Base-by-base conservation (phyloP, 2,797 vertebrate genomes). In the Diplodus sargus region DNA sequence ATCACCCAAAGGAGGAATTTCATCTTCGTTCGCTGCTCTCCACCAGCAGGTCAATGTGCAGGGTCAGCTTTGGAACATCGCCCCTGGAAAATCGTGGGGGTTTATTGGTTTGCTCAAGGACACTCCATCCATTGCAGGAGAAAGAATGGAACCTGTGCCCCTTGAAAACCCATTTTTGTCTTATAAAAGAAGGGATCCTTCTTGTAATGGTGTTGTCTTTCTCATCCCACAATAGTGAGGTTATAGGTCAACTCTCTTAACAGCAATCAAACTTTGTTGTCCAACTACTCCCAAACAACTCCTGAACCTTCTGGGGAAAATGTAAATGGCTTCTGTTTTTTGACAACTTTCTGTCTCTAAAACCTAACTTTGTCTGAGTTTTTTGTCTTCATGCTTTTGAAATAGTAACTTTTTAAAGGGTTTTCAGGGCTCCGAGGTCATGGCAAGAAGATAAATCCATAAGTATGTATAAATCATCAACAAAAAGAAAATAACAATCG, bases 1-100 rank as follows among this genome's bases (percentile, higher is more conserved):
- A 90, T 91, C 89, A 84, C 77, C 82, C 77, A 74, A 82, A 86
- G 82, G 84, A 89, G 70, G 76, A 87, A 81, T 78, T 63, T 66
- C 54, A 28, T 75, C 65, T 68, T 68, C 9, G 30, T 57, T 77
- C 15, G 66, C 76, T 1, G 9, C 81, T 75, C 69, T 65, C 73
- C 73, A 62, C 52, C 13, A 23, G 73, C 70, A 87, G 86, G 83
- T 88, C 79, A 82, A 72, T 6, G 52, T 28, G 14, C 63, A n/a
- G 67, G 87, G 88, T 91, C 89, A 85, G 60, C 70, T 65, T 82
- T 47, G 64, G 76, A 89, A 81, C 76, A 63, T 53, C 10, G 70
- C 85, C 85, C 82, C 61, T 78, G 84, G 85, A 77, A 84, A 86
- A 68, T 23, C 6, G 57, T 49, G 45, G 49, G 17, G 62, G 39